Percentiles rank a stretch among this genome's conserved stretches.
Conservation (phyloP, 2,888 invertebrate genomes). For the Mimas tiliae region DNA sequence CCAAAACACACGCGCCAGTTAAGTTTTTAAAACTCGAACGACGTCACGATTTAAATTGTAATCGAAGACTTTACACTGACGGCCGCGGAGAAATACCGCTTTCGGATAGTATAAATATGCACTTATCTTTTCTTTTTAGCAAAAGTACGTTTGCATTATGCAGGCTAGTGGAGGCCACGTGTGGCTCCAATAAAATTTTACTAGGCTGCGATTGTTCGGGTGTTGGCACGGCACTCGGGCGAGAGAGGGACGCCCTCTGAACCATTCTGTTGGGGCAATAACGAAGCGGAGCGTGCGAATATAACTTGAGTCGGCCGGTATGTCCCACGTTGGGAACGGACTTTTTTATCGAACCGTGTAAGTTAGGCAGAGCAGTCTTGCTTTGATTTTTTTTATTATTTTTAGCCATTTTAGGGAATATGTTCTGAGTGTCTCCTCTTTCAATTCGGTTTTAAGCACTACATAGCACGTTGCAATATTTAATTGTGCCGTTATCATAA, state of each 20-base stretch:
- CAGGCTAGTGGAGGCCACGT: slow-evolving; percentile 75
- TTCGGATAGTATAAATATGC: slow-evolving; percentile 81
- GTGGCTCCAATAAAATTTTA: slow-evolving; percentile 83
- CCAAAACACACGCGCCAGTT: slow-evolving; percentile 39
- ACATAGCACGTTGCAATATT: no score
- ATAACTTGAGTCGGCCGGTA: slow-evolving; percentile 62
- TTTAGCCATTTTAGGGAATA: no score
- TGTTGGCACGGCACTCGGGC: slow-evolving; percentile 49
- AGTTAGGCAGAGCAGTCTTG: slow-evolving; percentile 49
- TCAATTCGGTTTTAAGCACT: no score
- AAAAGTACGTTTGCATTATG: slow-evolving; percentile 81
- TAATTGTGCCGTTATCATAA: no score
- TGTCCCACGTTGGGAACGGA: slow-evolving; percentile 59
- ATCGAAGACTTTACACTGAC: slow-evolving; percentile 82
- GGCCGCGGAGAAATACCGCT: slow-evolving; percentile 78
- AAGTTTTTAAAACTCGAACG: slow-evolving; percentile 65
- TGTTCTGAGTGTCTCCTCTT: no score
- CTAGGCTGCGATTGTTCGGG: slow-evolving; percentile 73
- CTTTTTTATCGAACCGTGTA: slow-evolving; percentile 63
- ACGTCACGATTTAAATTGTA: slow-evolving; percentile 83
- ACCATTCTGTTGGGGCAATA: slow-evolving; percentile 72
- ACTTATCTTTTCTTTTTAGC: slow-evolving; percentile 83
- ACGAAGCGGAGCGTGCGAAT: slow-evolving; percentile 66
- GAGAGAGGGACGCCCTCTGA: slow-evolving; percentile 54
- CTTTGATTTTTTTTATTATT: slow-evolving; percentile 49